These are phyloP conservation scores for Sinocyclocheilus grahami DNA, from an alignment of 2,113 vertebrate species.

Conservation along the genomic window DNA sequence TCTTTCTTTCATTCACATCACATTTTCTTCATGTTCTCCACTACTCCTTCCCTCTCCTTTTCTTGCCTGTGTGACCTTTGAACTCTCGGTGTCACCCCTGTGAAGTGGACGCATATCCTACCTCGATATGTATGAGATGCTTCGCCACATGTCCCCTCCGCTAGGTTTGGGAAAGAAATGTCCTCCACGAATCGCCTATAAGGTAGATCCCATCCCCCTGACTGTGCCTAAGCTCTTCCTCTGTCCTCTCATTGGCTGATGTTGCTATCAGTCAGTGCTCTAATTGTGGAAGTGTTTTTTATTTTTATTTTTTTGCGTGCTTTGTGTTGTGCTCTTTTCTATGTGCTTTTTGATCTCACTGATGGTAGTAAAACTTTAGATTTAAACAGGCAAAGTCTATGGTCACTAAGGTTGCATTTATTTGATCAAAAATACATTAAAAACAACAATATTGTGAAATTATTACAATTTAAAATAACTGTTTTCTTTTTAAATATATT, in stretches of 20 bases:
- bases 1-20: conserved; percentile 57
- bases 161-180: conserved; percentile 99
- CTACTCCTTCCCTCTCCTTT: conserved; percentile 52
- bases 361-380: neutral
- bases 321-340: conserved; percentile 48
- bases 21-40: conserved; percentile 40
- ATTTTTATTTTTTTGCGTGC: neutral
- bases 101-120: conserved; percentile 95
- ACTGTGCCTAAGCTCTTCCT: neutral
- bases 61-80: conserved; percentile 48
- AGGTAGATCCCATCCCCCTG: conserved; percentile 83
- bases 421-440: no score
- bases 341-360: neutral
- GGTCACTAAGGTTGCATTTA: no score
- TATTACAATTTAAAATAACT: no score
- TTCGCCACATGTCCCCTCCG: conserved; percentile 98
- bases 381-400: neutral
- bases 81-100: conserved; percentile 45
- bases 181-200: conserved; percentile 95
- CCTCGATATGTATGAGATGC: conserved; percentile 99
- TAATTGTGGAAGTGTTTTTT: conserved; percentile 42
- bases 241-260: conserved; percentile 44
- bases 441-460: no score
- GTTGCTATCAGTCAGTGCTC: conserved; percentile 49
- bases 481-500: no score